Conservation (phyloP, 2,797 vertebrate species). For the Aphelocoma californica region DNA sequence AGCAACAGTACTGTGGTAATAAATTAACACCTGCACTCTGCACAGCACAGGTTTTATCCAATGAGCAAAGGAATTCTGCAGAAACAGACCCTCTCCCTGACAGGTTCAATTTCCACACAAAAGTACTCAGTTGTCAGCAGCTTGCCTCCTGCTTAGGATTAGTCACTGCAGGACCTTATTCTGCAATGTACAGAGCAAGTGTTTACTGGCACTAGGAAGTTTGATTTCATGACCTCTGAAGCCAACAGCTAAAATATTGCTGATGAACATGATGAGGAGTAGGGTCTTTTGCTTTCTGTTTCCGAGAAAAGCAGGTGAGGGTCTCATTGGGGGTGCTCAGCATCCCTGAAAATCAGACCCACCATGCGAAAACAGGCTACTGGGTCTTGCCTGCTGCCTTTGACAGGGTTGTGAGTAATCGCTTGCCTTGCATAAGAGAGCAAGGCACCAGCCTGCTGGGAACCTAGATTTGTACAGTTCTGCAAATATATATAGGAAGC, state of each 20-base stretch:
- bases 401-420: background rate
- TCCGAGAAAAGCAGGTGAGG: background rate
- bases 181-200: background rate
- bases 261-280: background rate
- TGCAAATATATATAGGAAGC: background rate
- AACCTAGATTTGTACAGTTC: conserved; percentile 23
- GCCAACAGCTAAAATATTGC: background rate
- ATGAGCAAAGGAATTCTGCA: background rate
- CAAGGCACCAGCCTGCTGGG: background rate
- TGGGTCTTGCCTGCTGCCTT: background rate
- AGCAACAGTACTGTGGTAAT: background rate
- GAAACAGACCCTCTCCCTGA: background rate
- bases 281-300: background rate
- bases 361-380: background rate
- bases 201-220: background rate
- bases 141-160: background rate
- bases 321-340: background rate
- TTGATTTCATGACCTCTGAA: background rate
- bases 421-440: background rate
- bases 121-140: background rate
- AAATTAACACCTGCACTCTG: background rate
- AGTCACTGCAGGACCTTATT: background rate
- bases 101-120: background rate
- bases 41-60: background rate
- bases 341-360: background rate